Base-by-base conservation (phyloP, 2,797 vertebrate species). In the Macroramphosus scolopax region DNA sequence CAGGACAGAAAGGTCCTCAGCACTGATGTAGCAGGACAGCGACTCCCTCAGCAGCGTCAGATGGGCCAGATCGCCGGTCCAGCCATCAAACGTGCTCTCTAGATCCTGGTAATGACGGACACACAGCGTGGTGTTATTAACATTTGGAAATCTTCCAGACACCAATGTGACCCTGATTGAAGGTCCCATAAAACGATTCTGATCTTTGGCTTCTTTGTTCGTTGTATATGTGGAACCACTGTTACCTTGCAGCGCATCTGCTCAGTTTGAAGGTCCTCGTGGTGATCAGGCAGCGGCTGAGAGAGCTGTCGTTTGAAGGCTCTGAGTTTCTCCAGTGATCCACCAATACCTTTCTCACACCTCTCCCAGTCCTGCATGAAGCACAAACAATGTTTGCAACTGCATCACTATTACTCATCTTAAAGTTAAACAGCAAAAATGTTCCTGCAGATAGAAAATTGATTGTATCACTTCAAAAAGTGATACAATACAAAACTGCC, bases 181-280 rank as follows among this genome's bases (percentile, higher is more conserved):
- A n/a, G n/a, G n/a, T n/a, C n/a, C n/a, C n/a, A n/a, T n/a, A 6
- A 22, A 22, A 3, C 20, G 3, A 22, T 6, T 22, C 6, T 6
- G 3, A 22, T 22, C 20, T 22, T 22, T 6, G 6, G 20, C 20
- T 22, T 22, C 20, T 22, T 4, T 9, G 15, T 1, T 33, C 17
- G 14, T 45, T 15, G 8, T 20, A 3, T 9, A 36, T 24, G 22
- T 8, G 3, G 32, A 16, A 47, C 22, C 4, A 3, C 2, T 12
- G 20, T 15, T 57, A 98, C 96, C 92, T 94, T 97, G 92, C 94
- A 98, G 51, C 89, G 93, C 58, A 94, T 93, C 72, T 96, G 95
- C 69, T 99, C 96, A 0, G 90, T 68, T 3, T 98, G 95, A 24
- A 99, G 86, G 38, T 97, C 94, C 14, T 98, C 95, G 0, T 99